Evolutionary conservation across 2,888 invertebrate genomes (phyloP), one percentile per base, ranked within the genome.

Genomic region (Deilephila porcellus): DNA sequence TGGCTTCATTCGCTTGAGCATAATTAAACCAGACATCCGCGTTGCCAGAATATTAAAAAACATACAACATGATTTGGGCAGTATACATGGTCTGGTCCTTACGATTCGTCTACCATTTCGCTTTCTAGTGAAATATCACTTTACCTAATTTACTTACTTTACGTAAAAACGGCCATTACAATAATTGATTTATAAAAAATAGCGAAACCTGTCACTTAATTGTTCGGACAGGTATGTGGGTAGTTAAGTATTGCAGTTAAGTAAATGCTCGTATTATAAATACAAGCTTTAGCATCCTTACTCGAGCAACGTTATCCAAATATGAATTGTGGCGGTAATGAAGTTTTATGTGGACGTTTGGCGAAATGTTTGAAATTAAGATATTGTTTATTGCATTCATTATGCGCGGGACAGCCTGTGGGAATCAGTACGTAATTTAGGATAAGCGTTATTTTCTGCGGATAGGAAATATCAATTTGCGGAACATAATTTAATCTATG

Each of bases 381-480:
- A n/a, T 34, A n/a, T 63, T 63, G 62, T 63, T 63, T 63, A 63
- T 63, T 19, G 73, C 73, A 71, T 73, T 56, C 67, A 72, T 60
- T 72, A 63, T 60, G 56, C 64, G 14, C 45, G 11, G 72, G 45
- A 72, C 32, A 62, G 8, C 34, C 19, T 29, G 25, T 53, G 70
- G 60, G 29, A 67, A 67, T 63, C 62, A 34, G 34, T 20, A 60
- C 29, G 29, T 60, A 32, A 63, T 63, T 63, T 34, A n/a, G 62
- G 34, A 63, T 34, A 34, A 63, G 19, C 62, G 17, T 19, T n/a
- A 5, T 29, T 19, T 6, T 63, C 19, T 32, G 19, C 62, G 62
- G 32, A 34, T 19, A 34, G 32, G 6, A 34, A 32, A 32, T 19
- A 63, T 32, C 19, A 14, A 17, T 63, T 32, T 32, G 3, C 32